A percentile compares a stretch with the other conserved stretches of the same genome.
These are phyloP conservation scores for Knipowitschia caucasica DNA, from an alignment of 2,797 vertebrate species.

Conservation along the genomic window DNA sequence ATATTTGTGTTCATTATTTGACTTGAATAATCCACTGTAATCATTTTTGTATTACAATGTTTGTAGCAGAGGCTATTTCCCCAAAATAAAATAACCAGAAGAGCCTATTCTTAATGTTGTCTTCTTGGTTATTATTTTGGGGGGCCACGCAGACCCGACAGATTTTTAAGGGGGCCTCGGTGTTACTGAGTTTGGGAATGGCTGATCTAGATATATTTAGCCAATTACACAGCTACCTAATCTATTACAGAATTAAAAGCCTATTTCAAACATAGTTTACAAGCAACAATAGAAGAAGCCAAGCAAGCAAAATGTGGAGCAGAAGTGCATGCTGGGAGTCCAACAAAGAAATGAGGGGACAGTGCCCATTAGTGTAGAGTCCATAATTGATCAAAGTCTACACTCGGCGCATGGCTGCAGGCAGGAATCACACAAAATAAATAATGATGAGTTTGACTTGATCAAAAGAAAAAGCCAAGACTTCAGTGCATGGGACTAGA, in stretches of 20 bases:
- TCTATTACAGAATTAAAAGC: constrained; percentile 39
- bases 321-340: constrained; percentile 6
- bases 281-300: constrained; percentile 11
- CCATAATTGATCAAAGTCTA: constrained; percentile 59
- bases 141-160: no score
- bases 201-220: constrained; percentile 26
- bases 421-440: constrained; percentile 28
- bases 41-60: no score
- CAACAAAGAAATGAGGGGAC: constrained; percentile 20
- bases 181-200: no score
- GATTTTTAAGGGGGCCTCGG: no score
- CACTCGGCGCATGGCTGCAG: constrained; percentile 11
- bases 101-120: no score
- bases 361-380: constrained; percentile 43
- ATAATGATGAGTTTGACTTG: constrained; percentile 45
- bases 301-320: constrained; percentile 13
- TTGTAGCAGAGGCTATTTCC: no score
- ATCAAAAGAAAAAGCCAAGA: constrained; percentile 47
- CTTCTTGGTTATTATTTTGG: no score
- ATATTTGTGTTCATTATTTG: no score
- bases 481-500: constrained; percentile 17
- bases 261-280: constrained; percentile 26
- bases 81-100: no score
- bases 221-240: constrained; percentile 9
- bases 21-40: no score